Evolutionary conservation across 2,113 vertebrate genomes (phyloP).

Genomic region (Castor canadensis): DNA sequence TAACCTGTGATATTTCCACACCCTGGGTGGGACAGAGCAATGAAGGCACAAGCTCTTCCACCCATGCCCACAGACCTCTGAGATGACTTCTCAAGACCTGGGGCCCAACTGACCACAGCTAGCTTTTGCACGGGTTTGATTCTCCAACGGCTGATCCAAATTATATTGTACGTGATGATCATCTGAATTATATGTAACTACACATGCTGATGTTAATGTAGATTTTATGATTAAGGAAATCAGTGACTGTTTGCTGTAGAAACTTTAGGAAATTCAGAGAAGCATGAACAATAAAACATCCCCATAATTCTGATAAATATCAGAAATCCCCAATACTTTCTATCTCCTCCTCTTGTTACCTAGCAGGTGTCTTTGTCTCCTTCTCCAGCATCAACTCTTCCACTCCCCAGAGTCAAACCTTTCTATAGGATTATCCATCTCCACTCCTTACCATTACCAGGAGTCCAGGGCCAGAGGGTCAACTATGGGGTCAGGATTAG

Average conservation of each 20-base stretch:
- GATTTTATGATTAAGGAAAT: not conserved
- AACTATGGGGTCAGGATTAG: not conserved
- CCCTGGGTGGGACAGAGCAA: fast-evolving
- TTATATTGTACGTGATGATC: too few relatives aligned
- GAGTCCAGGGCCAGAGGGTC: not conserved
- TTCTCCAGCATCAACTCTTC: fast-evolving
- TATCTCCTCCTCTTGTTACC: not conserved
- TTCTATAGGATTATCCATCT: fast-evolving
- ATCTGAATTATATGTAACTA: too few relatives aligned
- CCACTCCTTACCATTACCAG: too few relatives aligned
- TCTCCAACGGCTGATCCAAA: not conserved
- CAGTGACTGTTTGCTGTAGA: not conserved
- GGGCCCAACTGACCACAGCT: too few relatives aligned
- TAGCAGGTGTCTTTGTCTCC: too few relatives aligned
- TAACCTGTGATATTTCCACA: fast-evolving
- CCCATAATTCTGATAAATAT: not conserved
- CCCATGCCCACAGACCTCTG: fast-evolving
- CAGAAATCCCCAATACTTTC: too few relatives aligned
- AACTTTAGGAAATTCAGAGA: not conserved
- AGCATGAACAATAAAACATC: not conserved
- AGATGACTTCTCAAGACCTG: not conserved
- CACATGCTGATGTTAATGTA: not conserved
- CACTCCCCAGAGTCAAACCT: not conserved
- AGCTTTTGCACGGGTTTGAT: too few relatives aligned
- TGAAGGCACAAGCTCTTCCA: fast-evolving